Evolutionary conservation across 92 coral and sea anemone genomes (phyloP).

Genomic region (Muricea muricata): DNA sequence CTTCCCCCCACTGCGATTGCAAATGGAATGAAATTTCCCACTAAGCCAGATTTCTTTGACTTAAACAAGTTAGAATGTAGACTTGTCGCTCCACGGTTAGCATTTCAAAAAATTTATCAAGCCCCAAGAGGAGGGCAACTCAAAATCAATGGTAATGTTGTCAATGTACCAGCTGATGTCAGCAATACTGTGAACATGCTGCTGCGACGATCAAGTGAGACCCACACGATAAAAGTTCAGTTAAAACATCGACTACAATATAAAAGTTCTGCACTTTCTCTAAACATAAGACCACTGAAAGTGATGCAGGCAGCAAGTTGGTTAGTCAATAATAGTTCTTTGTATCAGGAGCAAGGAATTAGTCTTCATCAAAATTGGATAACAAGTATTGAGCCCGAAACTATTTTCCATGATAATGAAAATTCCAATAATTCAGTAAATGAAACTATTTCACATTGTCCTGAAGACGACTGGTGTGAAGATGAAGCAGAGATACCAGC

Average conservation of each 20-base stretch:
- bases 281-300: slow-evolving; percentile 70
- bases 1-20: too few species aligned
- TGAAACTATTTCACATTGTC: not conserved
- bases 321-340: slow-evolving; percentile 61
- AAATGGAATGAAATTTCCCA: too few species aligned
- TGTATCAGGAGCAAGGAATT: slow-evolving; percentile 63
- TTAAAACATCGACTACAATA: slow-evolving; percentile 58
- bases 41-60: too few species aligned
- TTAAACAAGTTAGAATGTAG: too few species aligned
- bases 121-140: slow-evolving; percentile 72
- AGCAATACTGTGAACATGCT: slow-evolving; percentile 59
- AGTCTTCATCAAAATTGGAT: slow-evolving; percentile 63
- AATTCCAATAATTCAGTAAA: not conserved
- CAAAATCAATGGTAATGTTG: slow-evolving; percentile 67
- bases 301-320: slow-evolving; percentile 63
- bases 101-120: too few species aligned
- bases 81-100: too few species aligned
- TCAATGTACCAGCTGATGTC: slow-evolving; percentile 75
- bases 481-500: too few species aligned
- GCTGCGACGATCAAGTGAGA: slow-evolving; percentile 58
- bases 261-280: too few species aligned
- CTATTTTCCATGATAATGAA: not conserved
- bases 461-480: too few species aligned
- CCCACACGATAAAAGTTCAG: slow-evolving; percentile 64
- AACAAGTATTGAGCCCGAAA: slow-evolving; percentile 24